Base-by-base conservation (phyloP, 2,888 invertebrate species). In the Omphaloscelis lunosa region DNA sequence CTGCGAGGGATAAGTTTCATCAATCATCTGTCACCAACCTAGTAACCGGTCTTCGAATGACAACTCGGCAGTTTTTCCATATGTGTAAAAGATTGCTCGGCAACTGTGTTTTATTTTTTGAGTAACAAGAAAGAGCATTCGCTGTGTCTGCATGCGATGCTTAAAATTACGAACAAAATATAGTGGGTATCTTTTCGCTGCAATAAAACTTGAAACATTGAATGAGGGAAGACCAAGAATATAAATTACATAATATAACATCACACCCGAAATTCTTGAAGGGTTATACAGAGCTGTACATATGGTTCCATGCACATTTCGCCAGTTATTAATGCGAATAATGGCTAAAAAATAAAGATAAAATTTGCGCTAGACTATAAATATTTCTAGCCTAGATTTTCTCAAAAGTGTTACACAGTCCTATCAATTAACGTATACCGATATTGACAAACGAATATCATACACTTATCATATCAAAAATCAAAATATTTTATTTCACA, bases 1-100 rank as follows among this genome's bases (percentile, higher is more conserved):
- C 75, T 75, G 86, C 84, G 77, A 79, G 87, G 90, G 90, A 90
- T 87, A 85, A 84, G 84, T 87, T 86, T 83, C 92, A 94, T 94
- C 94, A 92, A 94, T 94, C 94, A 93, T 88, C 27, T 80, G 88
- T 86, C 88, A 79, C 78, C 86, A 82, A 88, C 90, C 89, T 83
- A 80, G 84, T 82, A 86, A 84, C 87, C 88, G 86, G 89, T 90
- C 90, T 90, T 86, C 85, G 79, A 83, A 86, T 90, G 92, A 91
- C 93, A 90, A 88, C 83, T 80, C 72, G 80, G 86, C 89, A 90
- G 91, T 90, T 92, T 90, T 90, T 88, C 41, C 75, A 58, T 79
- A 85, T 77, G 69, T 69, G 71, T 83, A 79, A 86, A 85, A 85
- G 83, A 87, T 88, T 83, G 77, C 69, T 75, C 56, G 45, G 23